These are phyloP conservation scores for Drosophila aldrichi DNA, from an alignment of 2,888 invertebrate species.

Conservation along the genomic window DNA sequence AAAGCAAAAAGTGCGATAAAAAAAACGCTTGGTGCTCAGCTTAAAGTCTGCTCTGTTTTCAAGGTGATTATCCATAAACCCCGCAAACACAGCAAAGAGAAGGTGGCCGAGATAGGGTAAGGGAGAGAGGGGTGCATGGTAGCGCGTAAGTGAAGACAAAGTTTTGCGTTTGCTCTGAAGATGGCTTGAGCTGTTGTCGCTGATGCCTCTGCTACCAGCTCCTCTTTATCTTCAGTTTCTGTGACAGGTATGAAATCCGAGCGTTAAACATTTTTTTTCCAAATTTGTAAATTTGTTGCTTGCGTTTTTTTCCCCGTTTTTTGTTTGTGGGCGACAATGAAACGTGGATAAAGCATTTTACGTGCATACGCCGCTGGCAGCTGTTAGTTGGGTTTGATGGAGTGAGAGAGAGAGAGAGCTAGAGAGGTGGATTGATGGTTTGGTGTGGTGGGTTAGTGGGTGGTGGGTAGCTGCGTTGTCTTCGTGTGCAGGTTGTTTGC, in stretches of 20 bases:
- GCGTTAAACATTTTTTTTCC: slow-evolving; percentile 62
- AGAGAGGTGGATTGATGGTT: slow-evolving; percentile 1
- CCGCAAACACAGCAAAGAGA: slow-evolving; percentile 33
- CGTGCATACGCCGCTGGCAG: slow-evolving; percentile 67
- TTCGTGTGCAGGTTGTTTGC: slow-evolving; percentile 52
- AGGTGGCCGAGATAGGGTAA: background rate
- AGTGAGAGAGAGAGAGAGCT: background rate
- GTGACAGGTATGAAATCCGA: slow-evolving; percentile 62
- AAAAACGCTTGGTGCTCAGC: slow-evolving; percentile 31
- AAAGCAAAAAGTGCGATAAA: slow-evolving; percentile 73
- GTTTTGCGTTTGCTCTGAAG: slow-evolving; percentile 65
- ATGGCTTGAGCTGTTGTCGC: slow-evolving; percentile 30
- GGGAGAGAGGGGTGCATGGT: background rate
- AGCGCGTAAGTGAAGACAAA: slow-evolving; percentile 69
- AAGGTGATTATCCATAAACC: slow-evolving; percentile 79
- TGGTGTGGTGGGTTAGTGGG: slow-evolving; percentile 6
- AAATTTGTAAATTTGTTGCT: slow-evolving; percentile 72
- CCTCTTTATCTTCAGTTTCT: slow-evolving; percentile 1
- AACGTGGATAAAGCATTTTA: slow-evolving; percentile 81
- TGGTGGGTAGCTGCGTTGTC: slow-evolving; percentile 8
- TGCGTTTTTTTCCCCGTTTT: slow-evolving; percentile 48
- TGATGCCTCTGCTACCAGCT: slow-evolving; percentile 4
- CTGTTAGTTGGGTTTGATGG: slow-evolving; percentile 26
- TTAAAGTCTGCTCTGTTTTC: slow-evolving; percentile 48
- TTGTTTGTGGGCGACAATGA: slow-evolving; percentile 68